Evolutionary conservation across 2,113 vertebrate species (phyloP).

Genomic region (Rafetus swinhoei): DNA sequence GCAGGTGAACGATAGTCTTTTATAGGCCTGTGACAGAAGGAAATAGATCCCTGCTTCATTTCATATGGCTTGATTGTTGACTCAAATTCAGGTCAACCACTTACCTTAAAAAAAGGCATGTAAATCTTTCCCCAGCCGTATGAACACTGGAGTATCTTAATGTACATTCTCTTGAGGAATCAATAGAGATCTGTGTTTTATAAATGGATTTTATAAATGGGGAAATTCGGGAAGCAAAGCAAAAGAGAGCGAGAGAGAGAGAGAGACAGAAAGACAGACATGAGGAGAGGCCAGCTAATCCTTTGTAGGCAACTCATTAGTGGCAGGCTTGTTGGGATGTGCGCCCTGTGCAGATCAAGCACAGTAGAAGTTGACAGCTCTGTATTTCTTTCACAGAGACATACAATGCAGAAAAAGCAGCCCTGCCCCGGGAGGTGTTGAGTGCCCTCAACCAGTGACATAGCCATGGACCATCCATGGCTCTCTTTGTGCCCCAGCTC

Average conservation of each 20-base stretch:
- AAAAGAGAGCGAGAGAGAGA: background rate
- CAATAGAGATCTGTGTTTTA: constrained; percentile 72
- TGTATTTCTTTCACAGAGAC: background rate
- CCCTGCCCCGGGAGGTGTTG: background rate
- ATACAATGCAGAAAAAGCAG: constrained; percentile 31
- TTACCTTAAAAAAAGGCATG: background rate
- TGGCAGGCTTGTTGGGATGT: constrained; percentile 28
- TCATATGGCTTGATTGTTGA: constrained; percentile 45
- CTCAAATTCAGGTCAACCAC: constrained; percentile 46
- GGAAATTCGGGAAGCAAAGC: constrained; percentile 53
- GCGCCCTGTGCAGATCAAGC: background rate
- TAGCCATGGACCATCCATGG: too few relatives aligned
- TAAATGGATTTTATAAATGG: constrained; percentile 57
- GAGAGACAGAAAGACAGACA: background rate
- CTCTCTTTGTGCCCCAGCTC: too few relatives aligned
- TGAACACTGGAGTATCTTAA: constrained; percentile 38
- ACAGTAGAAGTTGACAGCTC: constrained; percentile 10
- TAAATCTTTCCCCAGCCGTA: constrained; percentile 27
- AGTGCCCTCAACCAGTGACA: background rate
- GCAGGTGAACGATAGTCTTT: background rate
- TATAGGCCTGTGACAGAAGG: background rate
- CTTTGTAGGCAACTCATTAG: constrained; percentile 15
- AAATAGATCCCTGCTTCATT: constrained; percentile 55
- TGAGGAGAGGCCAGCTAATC: constrained; percentile 49
- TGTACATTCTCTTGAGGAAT: constrained; percentile 65